Evolutionary conservation across 2,888 invertebrate genomes (phyloP).

Genomic region (Sinodicranocentrus sp.): DNA sequence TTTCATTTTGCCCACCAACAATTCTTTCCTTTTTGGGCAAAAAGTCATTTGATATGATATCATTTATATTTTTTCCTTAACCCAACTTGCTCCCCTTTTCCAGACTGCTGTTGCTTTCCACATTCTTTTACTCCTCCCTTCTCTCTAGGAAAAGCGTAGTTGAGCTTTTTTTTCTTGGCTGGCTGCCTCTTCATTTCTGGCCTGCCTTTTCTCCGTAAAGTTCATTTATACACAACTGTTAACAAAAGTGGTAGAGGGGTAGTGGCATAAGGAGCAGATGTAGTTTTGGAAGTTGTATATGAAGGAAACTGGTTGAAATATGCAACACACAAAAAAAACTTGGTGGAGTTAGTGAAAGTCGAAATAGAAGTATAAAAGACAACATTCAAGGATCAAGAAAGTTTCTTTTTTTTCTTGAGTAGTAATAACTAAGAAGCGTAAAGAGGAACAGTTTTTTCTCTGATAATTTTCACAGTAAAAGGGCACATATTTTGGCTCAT

Average conservation of each 20-base stretch:
- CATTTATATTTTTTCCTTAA: slow-evolving; percentile 38
- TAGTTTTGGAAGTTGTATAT: neutral
- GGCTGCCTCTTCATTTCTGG: slow-evolving; percentile 34
- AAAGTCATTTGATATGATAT: slow-evolving; percentile 50
- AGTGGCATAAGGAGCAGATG: neutral
- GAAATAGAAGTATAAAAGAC: slow-evolving; percentile 10
- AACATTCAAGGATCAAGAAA: slow-evolving; percentile 18
- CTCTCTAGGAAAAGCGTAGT: slow-evolving; percentile 13
- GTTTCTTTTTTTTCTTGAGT: slow-evolving; percentile 9
- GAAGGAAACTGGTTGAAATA: slow-evolving; percentile 16
- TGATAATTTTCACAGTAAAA: slow-evolving; percentile 22
- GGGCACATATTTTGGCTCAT: slow-evolving; percentile 15
- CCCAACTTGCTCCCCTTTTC: slow-evolving; percentile 19
- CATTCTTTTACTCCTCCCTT: slow-evolving; percentile 14
- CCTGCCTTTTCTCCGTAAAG: slow-evolving; percentile 1
- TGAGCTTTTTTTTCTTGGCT: slow-evolving; percentile 51
- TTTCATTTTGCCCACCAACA: slow-evolving; percentile 25
- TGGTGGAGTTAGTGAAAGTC: neutral
- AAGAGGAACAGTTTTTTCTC: slow-evolving; percentile 6
- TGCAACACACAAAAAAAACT: slow-evolving; percentile 11
- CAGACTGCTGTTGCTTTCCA: slow-evolving; percentile 41
- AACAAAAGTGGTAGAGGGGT: neutral
- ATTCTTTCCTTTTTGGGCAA: slow-evolving; percentile 6
- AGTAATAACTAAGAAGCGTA: slow-evolving; percentile 25
- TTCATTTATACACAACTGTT: slow-evolving; percentile 38